Base-by-base conservation (phyloP, 1,140 invertebrate species). In the Anastatus disparis region DNA sequence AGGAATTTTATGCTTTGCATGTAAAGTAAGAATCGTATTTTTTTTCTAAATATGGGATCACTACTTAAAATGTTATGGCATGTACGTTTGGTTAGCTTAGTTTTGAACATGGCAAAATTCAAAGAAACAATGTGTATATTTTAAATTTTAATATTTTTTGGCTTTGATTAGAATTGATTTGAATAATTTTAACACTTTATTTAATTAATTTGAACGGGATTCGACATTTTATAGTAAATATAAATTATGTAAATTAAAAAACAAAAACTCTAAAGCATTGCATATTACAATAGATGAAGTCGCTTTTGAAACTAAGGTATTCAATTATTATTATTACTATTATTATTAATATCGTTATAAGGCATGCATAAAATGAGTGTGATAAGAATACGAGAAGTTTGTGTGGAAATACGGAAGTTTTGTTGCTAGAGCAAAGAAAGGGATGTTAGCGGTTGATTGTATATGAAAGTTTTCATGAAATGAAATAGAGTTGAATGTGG, bases 21-120 rank as follows among this genome's bases (percentile, higher is more conserved):
- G n/a, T n/a, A n/a, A 29, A 10, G 24, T 17, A 31, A n/a, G 2
- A 10, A 24, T 55, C 15, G 26, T n/a, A n/a, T n/a, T n/a, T n/a
- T n/a, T n/a, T n/a, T 65, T 55, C n/a, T 29, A 53, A 53, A 65
- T 17, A n/a, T 17, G 24, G 22, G n/a, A 67, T 58, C 29, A 67
- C 26, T 58, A 35, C 26, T 46, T 48, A 56, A 68, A n/a, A n/a
- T 42, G 24, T 58, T 67, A 40, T 58, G 42, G 42, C 53, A 40
- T 58, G 2, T 24, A 12, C 44, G 27, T 44, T 38, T 40, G 17
- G 13, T 12, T 56, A 24, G 24, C n/a, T 66, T 20, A 55, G 52
- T 42, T 66, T 22, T n/a, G n/a, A n/a, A n/a, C n/a, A n/a, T n/a
- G n/a, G n/a, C n/a, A n/a, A n/a, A n/a, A n/a, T n/a, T n/a, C n/a